These are phyloP conservation scores for Anser brachyrhynchus DNA, from an alignment of 2,113 vertebrate species.

Conservation along the genomic window DNA sequence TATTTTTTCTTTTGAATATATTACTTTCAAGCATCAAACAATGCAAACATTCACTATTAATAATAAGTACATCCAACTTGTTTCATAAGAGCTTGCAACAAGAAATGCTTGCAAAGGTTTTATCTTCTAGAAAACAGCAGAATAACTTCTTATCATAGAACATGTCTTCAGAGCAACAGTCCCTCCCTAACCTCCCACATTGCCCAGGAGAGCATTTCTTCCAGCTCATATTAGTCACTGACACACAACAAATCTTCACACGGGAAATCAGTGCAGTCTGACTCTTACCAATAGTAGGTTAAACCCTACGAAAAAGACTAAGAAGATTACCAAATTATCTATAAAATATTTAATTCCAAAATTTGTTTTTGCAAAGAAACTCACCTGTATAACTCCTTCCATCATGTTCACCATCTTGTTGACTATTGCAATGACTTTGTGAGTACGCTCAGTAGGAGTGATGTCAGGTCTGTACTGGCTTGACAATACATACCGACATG, in stretches of 20 bases:
- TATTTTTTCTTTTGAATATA: neutral
- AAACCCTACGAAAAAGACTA: neutral
- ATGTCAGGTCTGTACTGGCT: slow-evolving; percentile 89
- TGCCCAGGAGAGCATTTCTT: neutral
- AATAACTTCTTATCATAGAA: neutral
- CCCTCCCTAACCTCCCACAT: neutral
- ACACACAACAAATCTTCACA: neutral
- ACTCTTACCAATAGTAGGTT: neutral
- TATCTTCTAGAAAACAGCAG: slow-evolving; percentile 5
- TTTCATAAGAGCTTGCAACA: neutral
- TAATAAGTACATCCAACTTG: neutral
- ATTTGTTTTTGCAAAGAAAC: slow-evolving; percentile 41
- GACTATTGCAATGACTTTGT: slow-evolving; percentile 95
- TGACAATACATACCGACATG: slow-evolving; percentile 93
- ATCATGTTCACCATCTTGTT: slow-evolving; percentile 99
- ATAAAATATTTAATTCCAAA: neutral
- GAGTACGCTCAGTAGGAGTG: slow-evolving; percentile 90
- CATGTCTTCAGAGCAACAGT: neutral
- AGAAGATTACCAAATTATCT: neutral
- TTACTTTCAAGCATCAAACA: neutral
- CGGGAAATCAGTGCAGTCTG: neutral
- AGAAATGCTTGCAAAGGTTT: slow-evolving; percentile 15
- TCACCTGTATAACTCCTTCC: slow-evolving; percentile 99
- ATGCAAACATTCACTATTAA: neutral
- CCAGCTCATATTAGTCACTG: neutral